Conservation (phyloP, 2,888 invertebrate genomes). For the Yponomeuta evonymella region DNA sequence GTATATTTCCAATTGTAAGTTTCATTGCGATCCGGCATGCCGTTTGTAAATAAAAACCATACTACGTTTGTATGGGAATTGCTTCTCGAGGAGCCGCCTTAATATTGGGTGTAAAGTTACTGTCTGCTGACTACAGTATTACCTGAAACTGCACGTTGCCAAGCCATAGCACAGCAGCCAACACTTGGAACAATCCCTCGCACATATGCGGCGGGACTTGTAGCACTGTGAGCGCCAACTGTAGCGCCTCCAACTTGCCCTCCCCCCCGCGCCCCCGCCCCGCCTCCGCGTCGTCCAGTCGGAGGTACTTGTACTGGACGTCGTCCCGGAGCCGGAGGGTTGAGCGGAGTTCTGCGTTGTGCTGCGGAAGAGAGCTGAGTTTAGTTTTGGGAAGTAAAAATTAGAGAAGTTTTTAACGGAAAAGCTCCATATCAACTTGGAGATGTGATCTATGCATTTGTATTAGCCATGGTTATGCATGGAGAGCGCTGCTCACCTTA, state of each 20-base stretch:
- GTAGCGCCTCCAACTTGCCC: conserved; percentile 84
- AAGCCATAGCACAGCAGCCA: conserved; percentile 93
- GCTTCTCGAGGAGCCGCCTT: too few species aligned
- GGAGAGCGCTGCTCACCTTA: too few species aligned
- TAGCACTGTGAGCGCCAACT: conserved; percentile 91
- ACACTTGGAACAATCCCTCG: conserved; percentile 90
- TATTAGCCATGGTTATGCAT: too few species aligned
- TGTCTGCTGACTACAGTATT: conserved; percentile 6
- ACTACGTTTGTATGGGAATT: too few species aligned
- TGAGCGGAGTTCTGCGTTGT: conserved; percentile 84
- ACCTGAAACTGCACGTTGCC: conserved; percentile 90
- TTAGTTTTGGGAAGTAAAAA: too few species aligned
- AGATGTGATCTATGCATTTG: too few species aligned
- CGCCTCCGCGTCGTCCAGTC: conserved; percentile 83
- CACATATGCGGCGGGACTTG: conserved; percentile 91
- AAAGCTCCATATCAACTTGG: too few species aligned
- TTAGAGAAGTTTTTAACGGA: too few species aligned
- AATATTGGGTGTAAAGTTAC: too few species aligned
- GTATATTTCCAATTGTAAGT: too few species aligned
- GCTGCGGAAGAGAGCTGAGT: conserved; percentile 44
- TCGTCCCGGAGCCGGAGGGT: conserved; percentile 84
- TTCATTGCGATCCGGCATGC: too few species aligned
- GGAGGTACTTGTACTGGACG: conserved; percentile 87
- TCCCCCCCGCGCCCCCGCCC: conserved; percentile 51
- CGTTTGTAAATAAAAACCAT: too few species aligned